Evolutionary conservation across 2,113 vertebrate species (phyloP), one percentile per base, ranked within the genome.

Genomic region (Proterorhinus semilunaris): DNA sequence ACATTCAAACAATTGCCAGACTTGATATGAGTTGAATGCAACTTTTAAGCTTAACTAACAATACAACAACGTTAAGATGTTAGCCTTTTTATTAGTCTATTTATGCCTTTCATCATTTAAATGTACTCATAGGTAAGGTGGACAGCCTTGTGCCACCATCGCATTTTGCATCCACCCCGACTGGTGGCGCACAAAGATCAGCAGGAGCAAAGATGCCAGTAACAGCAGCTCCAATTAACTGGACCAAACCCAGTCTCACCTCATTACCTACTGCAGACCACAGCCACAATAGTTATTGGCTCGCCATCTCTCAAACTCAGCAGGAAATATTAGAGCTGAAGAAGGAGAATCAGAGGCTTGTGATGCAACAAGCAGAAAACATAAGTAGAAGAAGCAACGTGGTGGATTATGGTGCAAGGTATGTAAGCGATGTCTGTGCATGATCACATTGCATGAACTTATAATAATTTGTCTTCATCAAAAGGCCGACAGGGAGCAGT

Each of bases 81-180:
- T 36, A 36, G 27, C 27, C 27, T 36, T 36, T 36, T 4, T 36
- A 36, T 36, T 36, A 36, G 10, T 7, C 7, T 47, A 47, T 47
- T 8, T 47, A 4, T 47, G 1, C 7, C 46, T 47, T 47, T 16
- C 15, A n/a, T n/a, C 12, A 8, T 11, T 9, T 42, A 11, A 36
- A 42, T 58, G 6, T 27, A 10, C 15, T 70, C 58, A 6, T 48
- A 90, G 89, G 74, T 7, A 72, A 36, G 8, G 46, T 55, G 59
- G 65, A 71, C 42, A 68, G 84, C 45, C 80, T 93, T n/a, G 79
- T 92, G 42, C 90, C 92, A 0, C 92, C 92, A 1, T 92, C 91
- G 1, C 91, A 92, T 80, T 93, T 93, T 55, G 58, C 81, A 66
- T 70, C 76, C 2, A 83, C 17, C 36, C 76, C 76, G 46, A 48